Base-by-base conservation (phyloP, 2,888 invertebrate species). In the Archips xylosteana region DNA sequence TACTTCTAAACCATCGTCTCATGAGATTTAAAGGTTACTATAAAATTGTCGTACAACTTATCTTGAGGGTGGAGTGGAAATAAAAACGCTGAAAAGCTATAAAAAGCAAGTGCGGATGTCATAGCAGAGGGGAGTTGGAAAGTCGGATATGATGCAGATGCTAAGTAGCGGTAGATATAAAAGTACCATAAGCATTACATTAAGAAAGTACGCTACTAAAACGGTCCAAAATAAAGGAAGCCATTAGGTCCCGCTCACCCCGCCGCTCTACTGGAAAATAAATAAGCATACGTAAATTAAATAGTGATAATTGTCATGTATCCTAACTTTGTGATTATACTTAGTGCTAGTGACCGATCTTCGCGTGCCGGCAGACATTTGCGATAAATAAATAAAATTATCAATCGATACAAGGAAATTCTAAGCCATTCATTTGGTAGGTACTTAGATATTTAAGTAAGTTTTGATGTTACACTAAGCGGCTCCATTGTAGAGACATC, bases 31-130 rank as follows among this genome's bases (percentile, higher is more conserved):
- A 68, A 62, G 69, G 59, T 69, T 74, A 61, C 51, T 34, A 69
- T 69, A 70, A 69, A 60, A 64, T 59, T 13, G 60, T 65, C 74
- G 76, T 76, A 76, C 76, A 76, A 77, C 75, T 70, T 63, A 73
- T 73, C 78, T 76, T 76, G 77, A 79, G 79, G 81, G 80, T 76
- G 80, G 70, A 78, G 68, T 75, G 78, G 77, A 78, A 82, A 87
- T 85, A 86, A 88, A 88, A 87, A 85, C 81, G 82, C 54, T 82
- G 68, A 80, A 85, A 83, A 83, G 83, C 77, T 81, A 83, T 86
- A 84, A 88, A 88, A 88, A 83, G 79, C 80, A 82, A 87, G 83
- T 85, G 82, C 87, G 85, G 87, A 85, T 85, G 87, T 86, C 85
- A 83, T 80, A 79, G 78, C 82, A 81, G 66, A 62, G 69, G 79